A percentile compares a stretch with the other conserved stretches of the same genome.
phyloP scores from a whole-genome alignment of 2,888 invertebrate species.

The Agrotis exclamationis region DNA sequence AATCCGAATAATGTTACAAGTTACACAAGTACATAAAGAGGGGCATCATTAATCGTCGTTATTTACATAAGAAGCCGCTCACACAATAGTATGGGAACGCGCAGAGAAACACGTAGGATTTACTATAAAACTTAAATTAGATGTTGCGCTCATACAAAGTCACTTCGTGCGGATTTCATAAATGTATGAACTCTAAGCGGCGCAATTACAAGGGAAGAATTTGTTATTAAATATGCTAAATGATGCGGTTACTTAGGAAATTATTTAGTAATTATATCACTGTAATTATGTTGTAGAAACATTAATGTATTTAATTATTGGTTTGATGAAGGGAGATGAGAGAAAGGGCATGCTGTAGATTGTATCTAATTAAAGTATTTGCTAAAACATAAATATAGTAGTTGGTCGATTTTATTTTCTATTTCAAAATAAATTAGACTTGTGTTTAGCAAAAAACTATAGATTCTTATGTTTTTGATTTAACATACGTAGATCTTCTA shows the following conservation, averaged over 20 bases:
- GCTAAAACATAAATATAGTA: not conserved
- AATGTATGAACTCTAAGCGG: constrained; percentile 48
- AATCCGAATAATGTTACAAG: constrained; percentile 52
- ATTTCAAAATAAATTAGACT: not conserved
- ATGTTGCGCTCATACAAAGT: constrained; percentile 60
- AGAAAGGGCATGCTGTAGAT: not conserved
- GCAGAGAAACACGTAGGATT: constrained; percentile 64
- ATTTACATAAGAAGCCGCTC: constrained; percentile 76
- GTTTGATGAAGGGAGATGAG: constrained; percentile 7
- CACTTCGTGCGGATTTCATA: constrained; percentile 57
- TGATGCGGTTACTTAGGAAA: constrained; percentile 52
- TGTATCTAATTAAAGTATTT: constrained; percentile 10
- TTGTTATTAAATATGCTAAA: constrained; percentile 60
- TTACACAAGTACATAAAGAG: constrained; percentile 67
- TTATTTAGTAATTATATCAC: constrained; percentile 53
- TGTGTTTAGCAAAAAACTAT: no score
- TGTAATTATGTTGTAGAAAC: constrained; percentile 35
- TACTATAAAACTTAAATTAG: constrained; percentile 66
- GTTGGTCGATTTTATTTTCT: not conserved
- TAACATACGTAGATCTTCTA: no score
- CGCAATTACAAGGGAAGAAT: constrained; percentile 56
- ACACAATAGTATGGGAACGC: constrained; percentile 75
- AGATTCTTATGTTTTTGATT: not conserved
- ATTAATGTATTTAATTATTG: constrained; percentile 37
- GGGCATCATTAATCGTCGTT: constrained; percentile 72